Base-by-base conservation (phyloP, 2,797 vertebrate genomes). In the Microhierax caerulescens region DNA sequence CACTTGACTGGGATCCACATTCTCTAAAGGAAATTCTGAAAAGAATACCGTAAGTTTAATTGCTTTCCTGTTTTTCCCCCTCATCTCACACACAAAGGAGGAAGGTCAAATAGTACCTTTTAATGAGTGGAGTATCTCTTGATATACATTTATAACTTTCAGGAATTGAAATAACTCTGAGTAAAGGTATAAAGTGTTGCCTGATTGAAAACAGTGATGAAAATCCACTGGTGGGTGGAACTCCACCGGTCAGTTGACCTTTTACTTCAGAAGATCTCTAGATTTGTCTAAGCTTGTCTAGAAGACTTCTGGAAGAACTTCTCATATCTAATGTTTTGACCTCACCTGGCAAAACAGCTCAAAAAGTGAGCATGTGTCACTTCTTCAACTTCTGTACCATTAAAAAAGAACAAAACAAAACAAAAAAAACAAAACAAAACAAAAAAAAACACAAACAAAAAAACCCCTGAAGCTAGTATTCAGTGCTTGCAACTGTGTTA, bases 11-110 rank as follows among this genome's bases (percentile, higher is more conserved):
- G 20, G 23, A 64, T 37, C 28, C 63, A 56, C 24, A 4, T 17
- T 24, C 36, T 50, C 37, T 61, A 51, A 27, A 36, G 16, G 15
- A 78, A 75, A 3, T 10, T 32, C 65, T 48, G 13, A 28, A 48
- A 60, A n/a, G 25, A 61, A 30, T 0, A 41, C 23, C 0, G 0
- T 2, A 41, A 16, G 4, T 57, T 39, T 5, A 21, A 20, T 5
- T 41, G 13, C 10, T 59, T 32, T 48, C 27, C 47, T 61, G 0
- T 47, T 56, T 59, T 78, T 30, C 39, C 7, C 36, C 51, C 18
- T n/a, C 37, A 12, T 41, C 30, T 87, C 24, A 41, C 27, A 56
- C 23, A 67, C 20, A 48, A 41, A 89, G 19, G 27, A 61, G 22
- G 51, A 34, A 72, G 27, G 75, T 17, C 24, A 84, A 78, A 37